Conservation (phyloP, 2,113 vertebrate genomes). For the Sylvietta virens region DNA sequence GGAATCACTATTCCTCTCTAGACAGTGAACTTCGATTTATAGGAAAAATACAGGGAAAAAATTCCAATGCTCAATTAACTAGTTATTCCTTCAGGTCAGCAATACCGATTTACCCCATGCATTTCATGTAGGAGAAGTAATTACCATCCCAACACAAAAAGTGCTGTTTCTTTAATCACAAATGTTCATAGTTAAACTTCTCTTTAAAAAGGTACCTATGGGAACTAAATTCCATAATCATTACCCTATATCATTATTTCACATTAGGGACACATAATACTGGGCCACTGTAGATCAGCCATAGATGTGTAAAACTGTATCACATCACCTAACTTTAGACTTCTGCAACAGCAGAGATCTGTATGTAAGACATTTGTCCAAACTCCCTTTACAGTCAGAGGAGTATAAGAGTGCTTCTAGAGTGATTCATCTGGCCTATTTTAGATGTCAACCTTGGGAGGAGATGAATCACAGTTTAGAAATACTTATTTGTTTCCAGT, state of each 20-base stretch:
- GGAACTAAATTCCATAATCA: neutral
- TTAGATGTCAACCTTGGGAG: neutral
- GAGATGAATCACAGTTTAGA: constrained; percentile 19
- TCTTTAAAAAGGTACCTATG: neutral
- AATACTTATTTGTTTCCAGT: neutral
- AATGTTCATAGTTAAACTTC: neutral
- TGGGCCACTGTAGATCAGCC: neutral
- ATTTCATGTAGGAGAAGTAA: neutral
- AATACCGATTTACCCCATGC: neutral
- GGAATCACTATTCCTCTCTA: neutral
- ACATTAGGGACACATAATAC: neutral
- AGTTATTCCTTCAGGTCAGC: neutral
- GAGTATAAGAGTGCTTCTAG: neutral
- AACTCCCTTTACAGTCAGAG: neutral
- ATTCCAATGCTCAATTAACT: neutral
- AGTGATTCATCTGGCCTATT: neutral
- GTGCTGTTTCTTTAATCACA: neutral
- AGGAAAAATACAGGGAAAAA: neutral
- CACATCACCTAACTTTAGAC: neutral
- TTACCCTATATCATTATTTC: neutral
- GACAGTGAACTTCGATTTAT: neutral
- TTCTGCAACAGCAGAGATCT: neutral
- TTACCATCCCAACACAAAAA: neutral
- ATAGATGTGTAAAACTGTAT: neutral
- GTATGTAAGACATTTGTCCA: neutral